A percentile compares a stretch with the other conserved stretches of the same genome.
phyloP scores from a whole-genome alignment of 2,888 invertebrate genomes.

The Acanthosepion esculentum region DNA sequence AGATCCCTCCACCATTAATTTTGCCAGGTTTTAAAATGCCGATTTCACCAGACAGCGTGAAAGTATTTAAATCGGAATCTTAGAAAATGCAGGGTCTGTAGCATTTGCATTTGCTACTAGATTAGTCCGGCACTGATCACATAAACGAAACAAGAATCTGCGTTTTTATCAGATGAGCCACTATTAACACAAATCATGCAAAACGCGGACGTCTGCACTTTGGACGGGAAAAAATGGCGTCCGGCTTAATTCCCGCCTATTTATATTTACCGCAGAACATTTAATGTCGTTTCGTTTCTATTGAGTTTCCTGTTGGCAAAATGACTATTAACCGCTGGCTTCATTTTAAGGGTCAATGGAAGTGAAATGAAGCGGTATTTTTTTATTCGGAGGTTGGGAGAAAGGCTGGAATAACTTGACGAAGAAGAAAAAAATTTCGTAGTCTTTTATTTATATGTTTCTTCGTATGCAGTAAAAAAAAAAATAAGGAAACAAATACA shows the following conservation, averaged over 20 bases:
- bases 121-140: neutral
- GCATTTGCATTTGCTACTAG: no score
- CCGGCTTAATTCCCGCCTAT: neutral
- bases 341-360: neutral
- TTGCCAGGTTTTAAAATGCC: no score
- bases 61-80: no score
- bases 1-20: no score
- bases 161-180: neutral
- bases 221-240: neutral
- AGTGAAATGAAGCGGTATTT: neutral
- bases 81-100: neutral
- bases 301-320: neutral
- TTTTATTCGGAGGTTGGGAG: neutral
- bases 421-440: neutral
- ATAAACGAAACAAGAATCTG: neutral
- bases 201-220: slow-evolving; percentile 33
- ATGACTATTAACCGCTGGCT: neutral
- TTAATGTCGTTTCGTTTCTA: neutral
- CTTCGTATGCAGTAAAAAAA: neutral
- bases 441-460: neutral
- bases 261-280: neutral
- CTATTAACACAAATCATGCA: neutral
- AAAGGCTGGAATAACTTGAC: neutral
- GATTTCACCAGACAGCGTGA: no score
- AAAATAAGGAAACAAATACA: no score